Evolutionary conservation across 2,113 vertebrate species (phyloP), one percentile per base, ranked within the genome.

Genomic region (Ceuthmochares aereus): DNA sequence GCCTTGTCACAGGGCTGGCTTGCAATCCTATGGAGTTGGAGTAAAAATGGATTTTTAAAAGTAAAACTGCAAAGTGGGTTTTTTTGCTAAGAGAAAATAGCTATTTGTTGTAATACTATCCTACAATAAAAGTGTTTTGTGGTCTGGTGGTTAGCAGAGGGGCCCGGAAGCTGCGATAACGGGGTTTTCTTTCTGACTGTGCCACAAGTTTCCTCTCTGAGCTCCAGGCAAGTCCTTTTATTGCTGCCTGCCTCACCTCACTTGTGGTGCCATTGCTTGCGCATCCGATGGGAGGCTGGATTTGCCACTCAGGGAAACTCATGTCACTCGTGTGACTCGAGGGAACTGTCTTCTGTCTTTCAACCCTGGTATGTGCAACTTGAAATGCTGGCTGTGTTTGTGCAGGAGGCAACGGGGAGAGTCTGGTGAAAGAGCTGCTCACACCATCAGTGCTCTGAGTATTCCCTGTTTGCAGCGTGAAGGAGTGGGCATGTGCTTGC

Each of bases 141-240:
- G 95, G 94, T 97, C 95, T 96, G 84, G 96, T 2, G 92, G 95
- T 96, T 97, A 81, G 83, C 92, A 91, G 82, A 91, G 89, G 92
- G 92, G 92, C 59, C 93, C 91, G 90, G 97, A 96, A 97, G 82
- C 54, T 10, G 45, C 86, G 93, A 96, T 97, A 96, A 93, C 17
- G 76, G 88, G 95, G 93, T 95, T 95, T 92, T 95, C 95, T 96
- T 81, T 97, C 82, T 96, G 75, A 69, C 86, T 94, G 72, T 0
- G 2, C 96, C 92, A 86, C 92, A 93, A 91, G 36, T 76, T 97
- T 96, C 95, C 95, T 95, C 59, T 74, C 43, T 2, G 60, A 94
- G 79, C 90, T 85, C 68, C 11, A 11, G 93, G 94, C 74, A 27
- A 70, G 82, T 85, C 67, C 66, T 94, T 83, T 63, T 18, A 12